phyloP scores from a whole-genome alignment of 2,888 invertebrate genomes.

The Crocallis elinguaria region DNA sequence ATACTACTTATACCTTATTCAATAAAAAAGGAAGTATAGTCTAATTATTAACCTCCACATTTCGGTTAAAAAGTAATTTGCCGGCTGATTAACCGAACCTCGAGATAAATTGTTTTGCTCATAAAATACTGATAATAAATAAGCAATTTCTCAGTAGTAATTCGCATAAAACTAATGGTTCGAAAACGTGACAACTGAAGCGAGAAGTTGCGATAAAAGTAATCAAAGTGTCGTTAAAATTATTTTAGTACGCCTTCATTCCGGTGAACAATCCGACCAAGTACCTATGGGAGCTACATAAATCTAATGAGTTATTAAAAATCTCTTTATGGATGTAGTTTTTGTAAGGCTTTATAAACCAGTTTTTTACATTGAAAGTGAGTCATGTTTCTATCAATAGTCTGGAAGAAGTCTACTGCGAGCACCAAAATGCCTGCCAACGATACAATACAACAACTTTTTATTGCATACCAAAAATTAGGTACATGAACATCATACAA shows the following conservation, averaged over 20 bases:
- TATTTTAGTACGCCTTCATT: conserved; percentile 73
- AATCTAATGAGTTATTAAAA: conserved; percentile 38
- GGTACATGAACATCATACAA: too few relatives aligned
- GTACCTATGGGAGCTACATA: conserved; percentile 34
- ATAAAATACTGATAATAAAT: conserved; percentile 66
- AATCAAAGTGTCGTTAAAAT: conserved; percentile 83
- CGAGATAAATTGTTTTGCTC: conserved; percentile 51
- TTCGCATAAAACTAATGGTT: conserved; percentile 83
- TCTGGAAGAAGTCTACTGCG: too few relatives aligned
- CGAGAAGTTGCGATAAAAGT: conserved; percentile 82
- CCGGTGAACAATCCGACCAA: conserved; percentile 51
- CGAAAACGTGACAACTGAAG: conserved; percentile 79
- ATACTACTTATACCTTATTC: too few relatives aligned
- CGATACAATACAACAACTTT: too few relatives aligned
- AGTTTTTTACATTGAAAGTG: too few relatives aligned
- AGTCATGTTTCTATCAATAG: too few relatives aligned
- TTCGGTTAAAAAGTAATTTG: conserved; percentile 45
- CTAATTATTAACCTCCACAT: too few relatives aligned
- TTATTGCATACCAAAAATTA: too few relatives aligned
- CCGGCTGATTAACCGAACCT: conserved; percentile 43
- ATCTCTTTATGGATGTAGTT: conserved; percentile 5
- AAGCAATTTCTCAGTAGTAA: conserved; percentile 77
- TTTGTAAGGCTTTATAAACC: too few relatives aligned
- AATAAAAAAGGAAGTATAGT: too few relatives aligned
- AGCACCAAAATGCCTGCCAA: too few relatives aligned